These are phyloP conservation scores for Pycnonotus jocosus DNA, from an alignment of 2,113 vertebrate species.

Conservation along the genomic window DNA sequence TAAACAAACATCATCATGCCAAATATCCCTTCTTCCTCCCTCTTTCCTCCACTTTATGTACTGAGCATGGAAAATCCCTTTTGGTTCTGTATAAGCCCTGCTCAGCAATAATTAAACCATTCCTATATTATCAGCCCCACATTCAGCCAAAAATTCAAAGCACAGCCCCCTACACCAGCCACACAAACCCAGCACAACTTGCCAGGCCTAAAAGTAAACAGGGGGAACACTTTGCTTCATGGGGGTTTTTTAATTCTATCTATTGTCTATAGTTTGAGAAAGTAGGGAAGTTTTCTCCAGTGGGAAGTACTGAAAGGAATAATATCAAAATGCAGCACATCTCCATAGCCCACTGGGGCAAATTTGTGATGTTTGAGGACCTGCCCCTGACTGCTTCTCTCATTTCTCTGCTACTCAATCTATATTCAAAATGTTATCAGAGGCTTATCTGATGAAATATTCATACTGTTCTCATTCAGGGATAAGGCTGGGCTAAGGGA, in stretches of 20 bases:
- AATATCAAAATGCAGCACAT: neutral
- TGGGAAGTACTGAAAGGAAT: neutral
- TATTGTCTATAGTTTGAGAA: neutral
- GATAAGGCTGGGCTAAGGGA: neutral
- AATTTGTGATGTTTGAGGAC: neutral
- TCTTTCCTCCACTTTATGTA: neutral
- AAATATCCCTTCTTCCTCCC: neutral
- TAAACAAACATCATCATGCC: neutral
- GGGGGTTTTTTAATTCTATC: neutral
- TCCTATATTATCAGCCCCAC: neutral
- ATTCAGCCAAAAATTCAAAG: neutral
- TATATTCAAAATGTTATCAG: neutral
- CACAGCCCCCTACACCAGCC: neutral
- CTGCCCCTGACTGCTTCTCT: neutral
- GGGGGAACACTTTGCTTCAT: neutral
- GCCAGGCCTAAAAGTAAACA: neutral
- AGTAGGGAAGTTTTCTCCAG: neutral
- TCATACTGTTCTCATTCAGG: neutral
- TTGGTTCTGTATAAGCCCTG: neutral
- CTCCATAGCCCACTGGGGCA: neutral
- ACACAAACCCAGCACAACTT: neutral
- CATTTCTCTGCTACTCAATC: neutral
- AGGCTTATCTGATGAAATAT: neutral
- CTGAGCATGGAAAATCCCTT: neutral
- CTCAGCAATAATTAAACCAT: neutral